Conservation (phyloP, 2,888 invertebrate species). For the Scaptomyza cyrtandrae region DNA sequence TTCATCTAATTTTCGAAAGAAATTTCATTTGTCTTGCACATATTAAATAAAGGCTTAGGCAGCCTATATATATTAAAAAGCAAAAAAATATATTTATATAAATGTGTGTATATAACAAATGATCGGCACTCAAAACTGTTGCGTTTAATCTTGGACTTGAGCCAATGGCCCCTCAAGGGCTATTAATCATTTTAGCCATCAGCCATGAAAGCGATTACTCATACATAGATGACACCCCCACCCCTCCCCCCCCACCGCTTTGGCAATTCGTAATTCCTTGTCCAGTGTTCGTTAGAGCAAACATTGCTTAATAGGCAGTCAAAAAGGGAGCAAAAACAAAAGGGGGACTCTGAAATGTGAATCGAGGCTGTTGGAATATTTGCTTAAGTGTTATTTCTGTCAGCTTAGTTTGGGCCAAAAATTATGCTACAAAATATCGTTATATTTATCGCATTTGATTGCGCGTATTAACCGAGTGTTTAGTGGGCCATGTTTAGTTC, state of each 20-base stretch:
- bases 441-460: conserved; percentile 78
- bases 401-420: conserved; percentile 72
- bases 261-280: neutral
- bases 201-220: conserved; percentile 77
- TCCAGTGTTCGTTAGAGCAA: conserved; percentile 54
- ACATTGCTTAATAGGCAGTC: conserved; percentile 70
- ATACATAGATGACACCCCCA: conserved; percentile 65
- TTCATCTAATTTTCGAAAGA: neutral
- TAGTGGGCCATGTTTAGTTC: conserved; percentile 52
- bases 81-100: conserved; percentile 30
- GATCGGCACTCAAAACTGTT: conserved; percentile 74
- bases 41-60: conserved; percentile 19
- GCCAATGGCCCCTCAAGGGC: conserved; percentile 60
- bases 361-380: conserved; percentile 65
- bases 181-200: conserved; percentile 76
- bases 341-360: conserved; percentile 39
- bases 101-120: conserved; percentile 62
- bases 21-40: conserved; percentile 27
- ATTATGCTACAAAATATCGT: conserved; percentile 76
- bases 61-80: conserved; percentile 28
- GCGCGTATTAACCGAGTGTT: conserved; percentile 75
- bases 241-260: too few relatives aligned
- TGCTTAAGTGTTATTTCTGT: conserved; percentile 80
- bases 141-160: conserved; percentile 75
- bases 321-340: conserved; percentile 60